Evolutionary conservation across 2,797 vertebrate genomes (phyloP).

Genomic region (Aldrovandia affinis): DNA sequence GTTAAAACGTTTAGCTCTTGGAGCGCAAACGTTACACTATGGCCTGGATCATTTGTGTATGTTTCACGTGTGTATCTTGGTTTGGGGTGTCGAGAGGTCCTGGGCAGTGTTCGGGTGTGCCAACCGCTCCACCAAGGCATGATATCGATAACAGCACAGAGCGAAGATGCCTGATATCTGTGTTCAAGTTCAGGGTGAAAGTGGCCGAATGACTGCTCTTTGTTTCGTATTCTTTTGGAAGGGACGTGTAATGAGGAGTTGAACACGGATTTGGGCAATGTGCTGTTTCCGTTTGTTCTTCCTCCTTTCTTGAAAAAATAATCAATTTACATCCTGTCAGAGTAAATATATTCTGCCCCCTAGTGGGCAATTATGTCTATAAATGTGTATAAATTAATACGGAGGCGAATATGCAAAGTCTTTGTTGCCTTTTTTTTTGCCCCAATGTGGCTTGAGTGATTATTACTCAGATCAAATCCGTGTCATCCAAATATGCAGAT

Average conservation of each 20-base stretch:
- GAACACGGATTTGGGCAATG: too few species aligned
- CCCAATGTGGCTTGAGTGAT: not conserved
- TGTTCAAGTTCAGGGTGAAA: not conserved
- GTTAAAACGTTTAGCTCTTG: too few species aligned
- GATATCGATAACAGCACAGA: not conserved
- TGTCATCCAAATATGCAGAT: not conserved
- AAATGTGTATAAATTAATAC: not conserved
- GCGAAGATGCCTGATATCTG: not conserved
- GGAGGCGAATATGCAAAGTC: not conserved
- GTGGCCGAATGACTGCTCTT: not conserved
- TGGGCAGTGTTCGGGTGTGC: too few species aligned
- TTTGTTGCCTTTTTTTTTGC: not conserved
- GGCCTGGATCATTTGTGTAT: too few species aligned
- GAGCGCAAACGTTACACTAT: too few species aligned
- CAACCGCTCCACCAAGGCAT: too few species aligned
- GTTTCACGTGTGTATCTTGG: too few species aligned
- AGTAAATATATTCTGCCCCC: conserved; percentile 17
- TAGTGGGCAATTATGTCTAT: conserved; percentile 4
- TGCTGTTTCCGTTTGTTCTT: too few species aligned
- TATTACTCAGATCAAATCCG: not conserved
- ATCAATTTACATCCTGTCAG: not conserved
- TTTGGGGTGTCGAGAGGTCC: too few species aligned
- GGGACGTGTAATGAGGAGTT: not conserved
- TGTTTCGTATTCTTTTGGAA: not conserved
- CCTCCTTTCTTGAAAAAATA: too few species aligned